Conservation (phyloP, 2,797 vertebrate genomes). For the Gallinago solitaria region DNA sequence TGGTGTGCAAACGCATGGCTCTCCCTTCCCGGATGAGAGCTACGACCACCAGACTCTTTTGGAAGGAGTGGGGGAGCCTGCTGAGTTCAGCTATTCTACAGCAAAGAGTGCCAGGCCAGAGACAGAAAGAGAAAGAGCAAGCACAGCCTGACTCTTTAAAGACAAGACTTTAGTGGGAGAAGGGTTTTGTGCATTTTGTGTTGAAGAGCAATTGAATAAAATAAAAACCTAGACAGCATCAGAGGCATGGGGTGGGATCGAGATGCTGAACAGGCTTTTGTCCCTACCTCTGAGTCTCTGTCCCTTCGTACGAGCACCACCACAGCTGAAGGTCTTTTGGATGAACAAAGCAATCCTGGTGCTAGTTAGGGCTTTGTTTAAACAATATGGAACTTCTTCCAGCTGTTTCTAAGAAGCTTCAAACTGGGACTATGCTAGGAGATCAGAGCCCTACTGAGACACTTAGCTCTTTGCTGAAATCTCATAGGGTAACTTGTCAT, state of each 20-base stretch:
- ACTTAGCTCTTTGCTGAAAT: neutral
- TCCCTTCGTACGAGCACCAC: neutral
- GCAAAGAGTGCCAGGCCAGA: neutral
- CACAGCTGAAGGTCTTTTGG: conserved; percentile 28
- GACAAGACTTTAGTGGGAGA: neutral
- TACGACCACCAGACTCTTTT: conserved; percentile 21
- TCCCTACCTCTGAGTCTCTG: neutral
- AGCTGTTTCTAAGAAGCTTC: conserved; percentile 17
- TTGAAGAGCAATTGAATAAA: neutral
- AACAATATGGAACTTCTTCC: conserved; percentile 47
- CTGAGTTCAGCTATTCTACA: conserved; percentile 41
- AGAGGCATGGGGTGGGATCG: neutral
- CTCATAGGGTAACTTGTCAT: neutral
- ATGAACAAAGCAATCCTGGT: conserved; percentile 36
- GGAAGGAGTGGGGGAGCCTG: conserved; percentile 21
- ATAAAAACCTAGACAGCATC: neutral
- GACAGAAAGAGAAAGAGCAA: neutral
- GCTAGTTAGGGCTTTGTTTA: conserved; percentile 19
- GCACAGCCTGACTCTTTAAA: neutral
- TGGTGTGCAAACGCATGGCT: neutral
- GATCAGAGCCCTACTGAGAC: neutral
- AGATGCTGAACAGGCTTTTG: neutral
- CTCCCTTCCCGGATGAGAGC: neutral
- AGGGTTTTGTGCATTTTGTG: neutral
- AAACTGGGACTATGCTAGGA: neutral